Percentiles rank a stretch among this genome's conserved stretches.
These are phyloP conservation scores for Menura novaehollandiae DNA, from an alignment of 2,113 vertebrate species.

Conservation along the genomic window DNA sequence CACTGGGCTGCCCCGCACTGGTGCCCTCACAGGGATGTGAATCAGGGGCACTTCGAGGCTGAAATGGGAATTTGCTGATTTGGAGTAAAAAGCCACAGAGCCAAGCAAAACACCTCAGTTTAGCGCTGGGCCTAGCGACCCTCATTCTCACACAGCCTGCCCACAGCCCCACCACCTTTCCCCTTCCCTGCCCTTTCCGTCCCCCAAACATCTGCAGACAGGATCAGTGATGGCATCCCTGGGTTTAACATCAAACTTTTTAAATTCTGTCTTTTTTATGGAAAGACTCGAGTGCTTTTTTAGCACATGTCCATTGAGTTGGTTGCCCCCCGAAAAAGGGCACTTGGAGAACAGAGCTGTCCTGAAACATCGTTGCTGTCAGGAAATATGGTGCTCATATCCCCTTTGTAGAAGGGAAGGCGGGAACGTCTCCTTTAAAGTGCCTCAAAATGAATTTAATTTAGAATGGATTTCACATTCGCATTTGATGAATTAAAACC, in stretches of 20 bases:
- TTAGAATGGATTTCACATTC: slow-evolving; percentile 43
- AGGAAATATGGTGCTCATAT: background rate
- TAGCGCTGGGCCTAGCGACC: rapidly evolving
- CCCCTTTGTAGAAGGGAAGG: background rate
- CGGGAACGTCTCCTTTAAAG: background rate
- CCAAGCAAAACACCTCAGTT: rapidly evolving
- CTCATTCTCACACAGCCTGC: background rate
- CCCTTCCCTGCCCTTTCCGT: background rate
- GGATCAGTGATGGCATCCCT: background rate
- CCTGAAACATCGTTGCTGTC: rapidly evolving
- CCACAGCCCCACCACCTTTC: background rate
- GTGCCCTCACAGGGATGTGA: background rate
- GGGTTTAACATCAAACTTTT: background rate
- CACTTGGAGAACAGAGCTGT: background rate
- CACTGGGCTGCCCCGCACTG: background rate
- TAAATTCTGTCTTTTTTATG: background rate
- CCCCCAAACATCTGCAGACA: background rate
- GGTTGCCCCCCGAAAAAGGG: background rate
- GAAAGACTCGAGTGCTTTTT: background rate
- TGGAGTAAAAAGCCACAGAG: background rate
- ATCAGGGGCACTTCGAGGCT: rapidly evolving
- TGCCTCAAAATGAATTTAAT: slow-evolving; percentile 32
- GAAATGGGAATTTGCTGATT: background rate
- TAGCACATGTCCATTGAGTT: background rate
- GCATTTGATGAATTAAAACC: slow-evolving; percentile 39